Evolutionary conservation across 2,797 vertebrate species (phyloP), one percentile per base, ranked within the genome.

Genomic region (Epinephelus malabaricus): DNA sequence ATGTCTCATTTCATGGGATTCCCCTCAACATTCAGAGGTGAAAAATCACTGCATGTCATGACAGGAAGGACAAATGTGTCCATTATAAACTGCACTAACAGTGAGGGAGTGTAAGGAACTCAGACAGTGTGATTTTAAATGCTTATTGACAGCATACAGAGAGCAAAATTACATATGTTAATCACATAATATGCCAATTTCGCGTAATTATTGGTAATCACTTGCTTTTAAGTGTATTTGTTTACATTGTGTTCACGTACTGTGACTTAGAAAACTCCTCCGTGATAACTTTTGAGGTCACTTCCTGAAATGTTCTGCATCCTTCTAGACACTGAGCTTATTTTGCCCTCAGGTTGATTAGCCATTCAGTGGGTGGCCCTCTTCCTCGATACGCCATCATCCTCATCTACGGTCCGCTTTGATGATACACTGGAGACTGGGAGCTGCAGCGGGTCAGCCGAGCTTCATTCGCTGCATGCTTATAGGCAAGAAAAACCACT

Each of bases 381-480:
- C 66, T 79, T 60, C 67, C 70, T 68, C 50, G 19, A 74, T 67
- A 45, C 34, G 4, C 73, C 79, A 73, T 79, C 83, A 55, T 78
- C 75, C 66, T 87, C 81, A 85, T 86, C 80, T 66, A 47, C 38
- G 40, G 40, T 51, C 61, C 0, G 50, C 81, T 93, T 89, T 90
- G 91, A 92, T 92, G 89, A 87, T 80, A 83, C 83, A 61, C 83
- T 58, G 79, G 61, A 83, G 87, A 83, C 86, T 34, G 73, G 66
- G 65, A 79, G 75, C 79, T 69, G 58, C 78, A 58, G 79, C 53
- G 18, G 87, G 87, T 89, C 89, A 88, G 75, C 40, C 0, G 27
- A 62, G 72, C 56, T 49, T 62, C 75, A 70, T 58, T 65, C 27
- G 21, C 79, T 53, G 82, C 73, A 78, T 85, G 87, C 88, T 89